These are phyloP conservation scores for Arctocebus calabarensis DNA, from an alignment of 2,797 vertebrate species.

Conservation along the genomic window DNA sequence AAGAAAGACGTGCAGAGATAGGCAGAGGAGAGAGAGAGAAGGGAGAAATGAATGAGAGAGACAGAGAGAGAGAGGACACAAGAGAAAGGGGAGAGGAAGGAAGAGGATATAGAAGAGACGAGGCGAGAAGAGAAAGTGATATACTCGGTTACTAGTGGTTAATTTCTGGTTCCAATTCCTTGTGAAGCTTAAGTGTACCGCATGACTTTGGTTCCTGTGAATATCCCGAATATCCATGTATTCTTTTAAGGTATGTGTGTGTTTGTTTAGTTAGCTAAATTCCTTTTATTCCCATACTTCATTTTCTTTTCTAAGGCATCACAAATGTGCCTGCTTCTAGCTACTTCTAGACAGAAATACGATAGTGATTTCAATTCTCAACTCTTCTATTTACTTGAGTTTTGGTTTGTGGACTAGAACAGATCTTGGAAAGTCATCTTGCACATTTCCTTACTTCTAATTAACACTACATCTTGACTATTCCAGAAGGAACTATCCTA, in stretches of 20 bases:
- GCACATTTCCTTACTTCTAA: neutral
- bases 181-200: neutral
- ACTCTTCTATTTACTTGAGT: neutral
- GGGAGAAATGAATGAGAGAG: neutral
- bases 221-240: neutral
- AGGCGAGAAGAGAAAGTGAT: neutral
- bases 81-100: neutral
- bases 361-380: neutral
- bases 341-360: neutral
- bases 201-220: neutral
- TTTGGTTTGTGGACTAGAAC: neutral
- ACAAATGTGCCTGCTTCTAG: neutral
- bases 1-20: neutral
- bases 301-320: neutral
- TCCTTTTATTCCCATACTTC: neutral
- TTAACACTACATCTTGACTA: neutral
- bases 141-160: neutral
- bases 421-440: conserved; percentile 3
- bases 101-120: neutral
- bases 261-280: neutral
- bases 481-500: neutral
- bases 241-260: neutral
- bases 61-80: neutral
- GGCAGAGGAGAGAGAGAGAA: neutral
- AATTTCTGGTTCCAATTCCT: conserved; percentile 2